Percentiles rank a stretch among this genome's conserved stretches.
Conservation (phyloP, 2,888 invertebrate species). For the Drosophila conformis region DNA sequence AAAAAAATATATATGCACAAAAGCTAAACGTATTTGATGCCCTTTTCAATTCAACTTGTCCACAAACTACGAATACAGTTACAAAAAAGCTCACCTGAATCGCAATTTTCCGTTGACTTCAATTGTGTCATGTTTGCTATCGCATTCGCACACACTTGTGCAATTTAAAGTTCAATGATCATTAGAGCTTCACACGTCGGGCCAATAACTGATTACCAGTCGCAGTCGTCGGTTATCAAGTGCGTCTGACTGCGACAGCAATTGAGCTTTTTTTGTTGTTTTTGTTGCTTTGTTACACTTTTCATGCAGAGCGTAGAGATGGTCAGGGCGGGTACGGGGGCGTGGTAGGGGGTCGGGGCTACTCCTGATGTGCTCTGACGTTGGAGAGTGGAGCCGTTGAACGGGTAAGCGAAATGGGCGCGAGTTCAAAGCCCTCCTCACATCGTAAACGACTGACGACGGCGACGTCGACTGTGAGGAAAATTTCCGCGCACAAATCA, state of each 20-base stretch:
- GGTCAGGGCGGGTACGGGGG: neutral
- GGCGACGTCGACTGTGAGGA: conserved; percentile 17
- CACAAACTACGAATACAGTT: neutral
- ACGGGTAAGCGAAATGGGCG: conserved; percentile 39
- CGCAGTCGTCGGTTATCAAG: conserved; percentile 44
- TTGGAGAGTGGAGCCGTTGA: conserved; percentile 28
- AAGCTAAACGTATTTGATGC: neutral
- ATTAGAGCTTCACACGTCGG: conserved; percentile 50
- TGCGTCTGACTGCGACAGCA: conserved; percentile 4
- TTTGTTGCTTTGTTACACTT: conserved; percentile 41
- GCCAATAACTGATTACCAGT: conserved; percentile 67
- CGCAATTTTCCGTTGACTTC: conserved; percentile 5
- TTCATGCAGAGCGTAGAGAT: conserved; percentile 21
- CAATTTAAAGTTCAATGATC: conserved; percentile 72
- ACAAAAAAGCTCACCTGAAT: conserved; percentile 9
- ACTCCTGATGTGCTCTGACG: conserved; percentile 5
- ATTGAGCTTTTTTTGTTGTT: conserved; percentile 18
- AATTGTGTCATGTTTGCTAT: conserved; percentile 1
- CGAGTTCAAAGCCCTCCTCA: conserved; percentile 62
- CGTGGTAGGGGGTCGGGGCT: neutral
- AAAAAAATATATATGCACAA: neutral
- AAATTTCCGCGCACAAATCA: conserved; percentile 40
- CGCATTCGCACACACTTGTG: conserved; percentile 45
- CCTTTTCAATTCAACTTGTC: neutral
- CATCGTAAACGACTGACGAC: conserved; percentile 17